Conservation (phyloP, 2,797 vertebrate genomes). For the Echeneis naucrates region DNA sequence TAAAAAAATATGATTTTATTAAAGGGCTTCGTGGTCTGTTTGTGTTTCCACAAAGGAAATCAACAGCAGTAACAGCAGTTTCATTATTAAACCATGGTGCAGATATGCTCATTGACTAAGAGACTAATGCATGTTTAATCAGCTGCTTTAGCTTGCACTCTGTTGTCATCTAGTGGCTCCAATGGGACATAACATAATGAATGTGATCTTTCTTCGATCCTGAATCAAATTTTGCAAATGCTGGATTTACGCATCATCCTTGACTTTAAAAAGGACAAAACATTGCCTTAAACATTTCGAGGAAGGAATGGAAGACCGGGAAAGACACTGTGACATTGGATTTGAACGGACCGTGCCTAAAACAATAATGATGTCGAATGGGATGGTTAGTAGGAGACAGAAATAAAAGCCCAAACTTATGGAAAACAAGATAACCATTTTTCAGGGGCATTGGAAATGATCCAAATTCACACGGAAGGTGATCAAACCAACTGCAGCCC, state of each 20-base stretch:
- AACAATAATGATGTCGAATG: not conserved
- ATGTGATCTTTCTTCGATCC: not conserved
- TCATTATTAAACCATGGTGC: conserved; percentile 63
- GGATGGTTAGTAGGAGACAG: not conserved
- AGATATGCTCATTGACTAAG: conserved; percentile 56
- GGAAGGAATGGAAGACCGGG: not conserved
- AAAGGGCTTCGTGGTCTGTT: conserved; percentile 42
- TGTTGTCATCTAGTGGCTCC: conserved; percentile 77
- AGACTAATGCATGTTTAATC: conserved; percentile 63
- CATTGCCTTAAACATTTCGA: conserved; percentile 8
- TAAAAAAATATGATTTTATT: conserved; percentile 44
- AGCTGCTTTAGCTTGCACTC: conserved; percentile 63
- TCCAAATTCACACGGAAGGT: not conserved
- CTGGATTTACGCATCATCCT: conserved; percentile 10
- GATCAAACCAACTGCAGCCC: not conserved
- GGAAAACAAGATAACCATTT: conserved; percentile 10
- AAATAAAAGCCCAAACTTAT: conserved; percentile 27
- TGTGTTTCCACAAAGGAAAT: conserved; percentile 50
- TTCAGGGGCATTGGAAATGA: not conserved
- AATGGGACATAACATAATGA: conserved; percentile 35
- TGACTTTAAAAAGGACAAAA: conserved; percentile 22
- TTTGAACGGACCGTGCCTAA: not conserved
- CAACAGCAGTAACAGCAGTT: conserved; percentile 66
- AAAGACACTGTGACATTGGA: not conserved
- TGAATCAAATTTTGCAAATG: conserved; percentile 26